Conservation (phyloP, 2,888 invertebrate genomes). For the Pedicia rivosa region DNA sequence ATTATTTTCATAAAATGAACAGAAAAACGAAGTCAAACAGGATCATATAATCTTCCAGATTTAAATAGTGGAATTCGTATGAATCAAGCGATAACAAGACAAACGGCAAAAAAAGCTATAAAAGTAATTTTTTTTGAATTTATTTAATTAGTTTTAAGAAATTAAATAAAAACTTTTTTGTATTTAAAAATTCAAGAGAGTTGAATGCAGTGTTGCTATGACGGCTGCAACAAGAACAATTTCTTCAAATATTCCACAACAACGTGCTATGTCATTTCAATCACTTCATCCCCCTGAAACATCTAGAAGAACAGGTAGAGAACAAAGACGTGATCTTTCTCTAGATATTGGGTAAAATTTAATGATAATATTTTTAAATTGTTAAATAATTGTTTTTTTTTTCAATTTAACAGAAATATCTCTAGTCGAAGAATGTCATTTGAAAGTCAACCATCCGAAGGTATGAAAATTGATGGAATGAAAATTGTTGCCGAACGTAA, state of each 20-base stretch:
- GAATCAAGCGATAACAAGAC: conserved; percentile 10
- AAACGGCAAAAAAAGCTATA: conserved; percentile 14
- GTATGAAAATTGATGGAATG: conserved; percentile 32
- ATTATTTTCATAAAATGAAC: not conserved
- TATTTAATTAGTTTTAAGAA: not conserved
- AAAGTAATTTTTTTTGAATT: too few species aligned
- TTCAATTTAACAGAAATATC: conserved; percentile 9
- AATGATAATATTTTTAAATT: not conserved
- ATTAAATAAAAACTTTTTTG: not conserved
- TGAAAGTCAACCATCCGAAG: conserved; percentile 10
- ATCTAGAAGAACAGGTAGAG: not conserved
- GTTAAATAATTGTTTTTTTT: not conserved
- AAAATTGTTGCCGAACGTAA: conserved; percentile 40
- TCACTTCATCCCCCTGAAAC: conserved; percentile 11
- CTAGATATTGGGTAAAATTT: conserved; percentile 12
- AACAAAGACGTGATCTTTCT: conserved; percentile 12
- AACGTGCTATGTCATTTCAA: conserved; percentile 14
- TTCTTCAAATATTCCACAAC: conserved; percentile 12
- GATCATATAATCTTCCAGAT: conserved; percentile 12
- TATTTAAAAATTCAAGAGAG: not conserved
- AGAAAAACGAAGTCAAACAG: conserved; percentile 2
- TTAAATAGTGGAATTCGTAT: conserved; percentile 8
- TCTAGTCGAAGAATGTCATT: conserved; percentile 11
- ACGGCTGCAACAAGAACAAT: conserved; percentile 13
- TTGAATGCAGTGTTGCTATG: conserved; percentile 14